Evolutionary conservation across 2,113 vertebrate genomes (phyloP), one percentile per base, ranked within the genome.

Genomic region (Burhinus bistriatus): DNA sequence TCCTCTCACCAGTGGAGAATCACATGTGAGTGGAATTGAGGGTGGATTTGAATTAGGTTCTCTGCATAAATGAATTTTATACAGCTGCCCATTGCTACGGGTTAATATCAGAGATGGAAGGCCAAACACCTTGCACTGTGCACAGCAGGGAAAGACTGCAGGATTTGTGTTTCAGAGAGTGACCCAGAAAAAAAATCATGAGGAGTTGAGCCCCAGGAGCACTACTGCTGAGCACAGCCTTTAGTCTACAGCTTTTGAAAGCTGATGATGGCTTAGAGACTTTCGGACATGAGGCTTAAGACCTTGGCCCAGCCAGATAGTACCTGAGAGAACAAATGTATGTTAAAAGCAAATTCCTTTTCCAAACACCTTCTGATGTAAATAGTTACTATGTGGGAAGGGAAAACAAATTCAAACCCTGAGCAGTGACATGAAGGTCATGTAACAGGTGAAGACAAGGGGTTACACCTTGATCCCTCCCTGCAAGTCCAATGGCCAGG

Each of bases 21-120:
- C 36, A 69, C 22, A 62, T 0, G 3, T 0, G 1, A 55, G 40
- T 36, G 36, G 42, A 93, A 64, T 5, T 27, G 25, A 17, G 38
- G 13, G 10, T 3, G 4, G 38, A 71, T 76, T 64, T 79, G 61
- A 32, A 86, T 55, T 40, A 71, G 38, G 13, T 65, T 76, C 57
- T 58, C 10, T 59, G 49, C 23, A 13, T 26, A 86, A 83, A 9
- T 29, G 13, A n/a, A 57, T 90, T 90, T 83, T 47, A 62, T 16
- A 44, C 42, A 92, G 52, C 61, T 83, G 52, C 65, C 85, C 32
- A 6, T 71, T 82, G 42, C 51, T 75, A 59, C 1, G 2, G 15
- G 23, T 64, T 69, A 71, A 9, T 23, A 73, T 9, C 49, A 44
- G 70, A 55, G 47, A 25, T 6, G 26, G 51, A 94, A 87, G 65